Conservation (phyloP, 2,888 invertebrate genomes). For the Merodon equestris region DNA sequence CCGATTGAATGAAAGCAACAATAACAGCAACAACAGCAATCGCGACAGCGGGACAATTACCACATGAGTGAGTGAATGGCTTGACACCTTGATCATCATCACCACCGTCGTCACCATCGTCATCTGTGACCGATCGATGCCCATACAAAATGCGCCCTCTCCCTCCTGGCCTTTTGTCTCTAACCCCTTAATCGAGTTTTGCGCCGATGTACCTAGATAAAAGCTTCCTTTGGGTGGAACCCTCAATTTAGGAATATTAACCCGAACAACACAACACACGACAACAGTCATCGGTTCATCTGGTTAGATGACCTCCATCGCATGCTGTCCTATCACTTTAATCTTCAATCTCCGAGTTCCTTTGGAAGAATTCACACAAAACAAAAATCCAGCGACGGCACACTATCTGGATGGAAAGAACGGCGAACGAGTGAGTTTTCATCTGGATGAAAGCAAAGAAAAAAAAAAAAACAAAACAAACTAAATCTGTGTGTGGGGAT, state of each 20-base stretch:
- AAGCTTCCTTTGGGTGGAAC: constrained; percentile 62
- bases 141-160: constrained; percentile 25
- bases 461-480: no score
- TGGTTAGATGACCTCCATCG: constrained; percentile 34
- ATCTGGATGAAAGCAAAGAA: constrained; percentile 12
- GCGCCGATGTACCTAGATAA: constrained; percentile 40
- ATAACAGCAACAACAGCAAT: constrained; percentile 60
- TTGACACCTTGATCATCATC: constrained; percentile 64
- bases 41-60: constrained; percentile 57
- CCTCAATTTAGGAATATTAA: constrained; percentile 66
- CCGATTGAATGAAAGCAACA: constrained; percentile 74
- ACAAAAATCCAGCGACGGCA: neutral
- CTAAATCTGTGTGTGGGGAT: constrained; percentile 38
- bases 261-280: constrained; percentile 39
- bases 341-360: constrained; percentile 40
- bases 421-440: constrained; percentile 37
- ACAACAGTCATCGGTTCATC: constrained; percentile 28
- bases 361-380: constrained; percentile 46
- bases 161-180: constrained; percentile 27
- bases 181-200: neutral
- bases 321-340: constrained; percentile 33
- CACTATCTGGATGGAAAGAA: no score
- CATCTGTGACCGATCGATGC: constrained; percentile 60
- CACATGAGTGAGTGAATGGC: constrained; percentile 60
- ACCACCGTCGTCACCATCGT: constrained; percentile 41